Evolutionary conservation across 2,797 vertebrate species (phyloP), one percentile per base, ranked within the genome.

Genomic region (Triplophysa yarkandensis): DNA sequence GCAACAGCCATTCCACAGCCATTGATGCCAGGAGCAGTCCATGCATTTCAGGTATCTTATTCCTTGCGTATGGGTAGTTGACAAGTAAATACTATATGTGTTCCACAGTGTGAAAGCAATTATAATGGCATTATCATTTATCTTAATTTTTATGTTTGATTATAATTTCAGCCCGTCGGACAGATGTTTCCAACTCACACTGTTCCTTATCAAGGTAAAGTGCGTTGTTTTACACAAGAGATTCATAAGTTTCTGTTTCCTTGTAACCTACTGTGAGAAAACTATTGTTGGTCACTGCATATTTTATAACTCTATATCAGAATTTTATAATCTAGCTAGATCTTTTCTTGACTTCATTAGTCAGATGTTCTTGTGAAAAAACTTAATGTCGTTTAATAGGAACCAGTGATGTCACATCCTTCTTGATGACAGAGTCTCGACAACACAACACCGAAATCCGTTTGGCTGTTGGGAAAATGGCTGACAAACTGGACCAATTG

Each of bases 371-470:
- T 17, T 66, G 21, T 36, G n/a, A n/a, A n/a, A n/a, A 25, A 34
- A 52, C 30, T 32, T 2, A 19, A 8, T 48, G 19, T 21, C 4
- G 27, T 23, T 77, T 75, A 13, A 43, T 67, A 95, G 94, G 92
- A 52, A 85, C 93, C 1, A 88, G 92, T 41, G 97, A 98, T 16
- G 84, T 98, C 66, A 94, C 94, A 41, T 94, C 96, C 44, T 98
- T 98, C 85, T 81, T 99, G 87, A 96, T 98, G 95, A 95, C 95
- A 0, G 97, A 99, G 82, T 93, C 95, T 27, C 92, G 97, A 21
- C 97, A 99, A 41, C 95, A 98, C 76, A 98, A 94, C 89, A 98
- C 96, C 0, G 97, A 99, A 86, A 94, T 99, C 84, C 90, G 96
- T 7, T 83, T 98, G 85, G 90, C 95, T 0, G 90, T 99, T 0